These are phyloP conservation scores for Scalopus aquaticus DNA, from an alignment of 2,113 vertebrate genomes.

Conservation along the genomic window DNA sequence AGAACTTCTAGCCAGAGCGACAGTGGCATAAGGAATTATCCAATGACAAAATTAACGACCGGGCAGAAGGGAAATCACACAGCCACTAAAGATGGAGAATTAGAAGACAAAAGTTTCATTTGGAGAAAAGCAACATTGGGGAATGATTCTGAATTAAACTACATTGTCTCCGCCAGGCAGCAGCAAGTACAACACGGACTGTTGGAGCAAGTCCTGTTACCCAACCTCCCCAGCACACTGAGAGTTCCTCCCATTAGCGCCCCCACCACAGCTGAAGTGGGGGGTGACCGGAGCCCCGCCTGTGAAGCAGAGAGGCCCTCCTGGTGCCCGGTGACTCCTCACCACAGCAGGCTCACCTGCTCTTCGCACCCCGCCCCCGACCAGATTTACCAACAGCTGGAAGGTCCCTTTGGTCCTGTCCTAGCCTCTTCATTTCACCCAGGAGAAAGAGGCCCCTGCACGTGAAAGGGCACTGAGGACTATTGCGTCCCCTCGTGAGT, in stretches of 20 bases:
- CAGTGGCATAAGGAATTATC: neutral
- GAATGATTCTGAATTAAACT: too few species aligned
- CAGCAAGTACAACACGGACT: too few species aligned
- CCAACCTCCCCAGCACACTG: too few species aligned
- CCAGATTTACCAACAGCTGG: neutral
- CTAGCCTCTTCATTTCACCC: neutral
- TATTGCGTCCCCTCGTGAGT: too few species aligned
- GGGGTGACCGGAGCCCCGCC: neutral
- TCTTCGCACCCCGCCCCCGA: too few species aligned
- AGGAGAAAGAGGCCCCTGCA: neutral
- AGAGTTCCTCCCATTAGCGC: neutral
- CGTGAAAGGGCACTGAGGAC: neutral
- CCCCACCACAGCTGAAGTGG: fast-evolving
- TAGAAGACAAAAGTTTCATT: too few species aligned
- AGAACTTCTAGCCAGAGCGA: neutral
- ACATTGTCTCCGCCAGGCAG: too few species aligned
- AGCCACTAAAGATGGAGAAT: neutral
- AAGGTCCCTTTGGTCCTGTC: too few species aligned
- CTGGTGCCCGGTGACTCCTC: neutral
- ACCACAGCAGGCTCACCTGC: neutral
- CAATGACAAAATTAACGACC: neutral
- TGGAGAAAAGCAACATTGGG: too few species aligned
- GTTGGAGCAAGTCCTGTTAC: too few species aligned
- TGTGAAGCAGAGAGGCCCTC: neutral
- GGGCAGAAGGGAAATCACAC: neutral